phyloP scores from a whole-genome alignment of 2,888 invertebrate species.

The Bellardia bayeri region DNA sequence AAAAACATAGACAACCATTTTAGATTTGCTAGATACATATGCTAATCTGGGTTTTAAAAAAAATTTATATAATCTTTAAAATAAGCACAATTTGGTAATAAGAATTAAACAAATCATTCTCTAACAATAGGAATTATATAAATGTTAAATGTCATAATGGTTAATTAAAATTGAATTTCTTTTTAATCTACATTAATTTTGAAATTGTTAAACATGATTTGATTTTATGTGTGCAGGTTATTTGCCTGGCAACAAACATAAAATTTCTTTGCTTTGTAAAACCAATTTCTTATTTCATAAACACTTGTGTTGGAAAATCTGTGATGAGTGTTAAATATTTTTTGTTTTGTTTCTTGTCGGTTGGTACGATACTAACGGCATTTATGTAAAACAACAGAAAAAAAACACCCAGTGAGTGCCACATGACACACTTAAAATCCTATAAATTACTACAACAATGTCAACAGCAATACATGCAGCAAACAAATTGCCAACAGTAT shows the following conservation, averaged over 20 bases:
- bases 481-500: slow-evolving; percentile 19
- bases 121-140: neutral
- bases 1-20: too few relatives aligned
- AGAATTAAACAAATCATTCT: neutral
- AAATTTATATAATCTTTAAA: neutral
- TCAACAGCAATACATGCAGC: slow-evolving; percentile 11
- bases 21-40: too few relatives aligned
- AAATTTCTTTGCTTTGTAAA: neutral
- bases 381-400: neutral
- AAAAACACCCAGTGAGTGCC: slow-evolving; percentile 18
- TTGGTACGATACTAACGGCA: slow-evolving; percentile 1
- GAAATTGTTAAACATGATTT: neutral
- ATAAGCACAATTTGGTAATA: neutral
- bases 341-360: neutral
- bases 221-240: neutral
- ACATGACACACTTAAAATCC: slow-evolving; percentile 42
- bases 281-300: neutral
- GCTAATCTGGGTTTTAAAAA: too few relatives aligned
- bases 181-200: neutral
- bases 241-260: neutral
- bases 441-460: slow-evolving; percentile 38
- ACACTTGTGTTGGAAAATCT: neutral
- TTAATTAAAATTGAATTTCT: slow-evolving; percentile 7
- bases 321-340: neutral
- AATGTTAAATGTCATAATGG: neutral